Conservation (phyloP, 2,113 vertebrate genomes). For the Macroglossus sobrinus region DNA sequence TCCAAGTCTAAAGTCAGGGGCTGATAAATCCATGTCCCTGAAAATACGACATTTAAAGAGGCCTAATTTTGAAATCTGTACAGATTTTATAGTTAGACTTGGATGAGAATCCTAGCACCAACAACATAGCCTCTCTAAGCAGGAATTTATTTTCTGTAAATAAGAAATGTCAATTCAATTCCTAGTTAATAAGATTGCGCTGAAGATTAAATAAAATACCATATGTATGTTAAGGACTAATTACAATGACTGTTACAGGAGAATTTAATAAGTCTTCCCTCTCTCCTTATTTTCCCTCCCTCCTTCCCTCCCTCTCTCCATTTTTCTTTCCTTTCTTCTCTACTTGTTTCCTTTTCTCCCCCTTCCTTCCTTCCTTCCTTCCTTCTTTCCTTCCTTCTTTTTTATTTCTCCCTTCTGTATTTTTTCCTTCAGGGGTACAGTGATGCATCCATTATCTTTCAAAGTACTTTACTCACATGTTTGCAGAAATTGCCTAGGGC, state of each 20-base stretch:
- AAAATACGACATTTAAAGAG: not conserved
- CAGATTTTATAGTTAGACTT: not conserved
- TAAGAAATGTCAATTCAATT: conserved; percentile 5
- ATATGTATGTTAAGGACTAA: not conserved
- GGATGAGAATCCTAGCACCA: not conserved
- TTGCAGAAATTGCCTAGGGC: not conserved
- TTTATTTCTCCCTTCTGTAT: too few species aligned
- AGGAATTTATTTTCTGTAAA: conserved; percentile 26
- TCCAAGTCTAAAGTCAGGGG: not conserved
- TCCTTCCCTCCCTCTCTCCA: fast-evolving
- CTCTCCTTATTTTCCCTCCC: fast-evolving
- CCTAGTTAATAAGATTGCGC: not conserved
- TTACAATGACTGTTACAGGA: not conserved
- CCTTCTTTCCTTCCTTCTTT: too few species aligned
- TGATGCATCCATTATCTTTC: not conserved
- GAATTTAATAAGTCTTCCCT: not conserved
- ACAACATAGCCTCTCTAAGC: not conserved
- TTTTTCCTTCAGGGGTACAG: not conserved
- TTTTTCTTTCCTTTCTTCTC: fast-evolving
- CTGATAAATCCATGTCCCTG: not conserved
- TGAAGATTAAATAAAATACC: not conserved
- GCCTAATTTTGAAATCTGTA: not conserved
- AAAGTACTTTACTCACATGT: not conserved
- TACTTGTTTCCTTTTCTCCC: not conserved
- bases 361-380: fast-evolving